Evolutionary conservation across 2,113 vertebrate species (phyloP).

Genomic region (Morone chrysops): DNA sequence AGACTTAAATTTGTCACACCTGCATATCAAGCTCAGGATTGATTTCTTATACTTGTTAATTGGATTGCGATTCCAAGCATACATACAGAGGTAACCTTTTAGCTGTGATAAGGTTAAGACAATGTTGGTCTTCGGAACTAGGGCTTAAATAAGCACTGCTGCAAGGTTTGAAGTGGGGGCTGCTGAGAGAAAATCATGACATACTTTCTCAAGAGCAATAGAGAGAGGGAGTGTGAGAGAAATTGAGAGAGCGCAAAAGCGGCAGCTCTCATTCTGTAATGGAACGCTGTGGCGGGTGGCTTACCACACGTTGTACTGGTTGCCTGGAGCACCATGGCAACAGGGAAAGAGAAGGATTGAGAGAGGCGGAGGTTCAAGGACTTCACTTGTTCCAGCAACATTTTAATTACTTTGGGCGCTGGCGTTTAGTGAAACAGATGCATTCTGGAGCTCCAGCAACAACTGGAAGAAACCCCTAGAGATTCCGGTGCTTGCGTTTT

Average conservation of each 20-base stretch:
- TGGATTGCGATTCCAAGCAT: slow-evolving; percentile 24
- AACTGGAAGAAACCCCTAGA: slow-evolving; percentile 44
- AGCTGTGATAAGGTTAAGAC: slow-evolving; percentile 35
- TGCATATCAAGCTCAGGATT: background rate
- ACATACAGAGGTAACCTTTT: slow-evolving; percentile 21
- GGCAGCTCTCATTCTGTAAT: slow-evolving; percentile 65
- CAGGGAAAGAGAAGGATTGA: slow-evolving; percentile 61
- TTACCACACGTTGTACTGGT: slow-evolving; percentile 54
- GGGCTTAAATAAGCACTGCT: slow-evolving; percentile 45
- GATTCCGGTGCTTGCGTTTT: slow-evolving; percentile 5
- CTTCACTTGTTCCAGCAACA: slow-evolving; percentile 80
- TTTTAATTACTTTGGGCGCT: slow-evolving; percentile 75
- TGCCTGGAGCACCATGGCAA: slow-evolving; percentile 82
- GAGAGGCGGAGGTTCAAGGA: slow-evolving; percentile 80
- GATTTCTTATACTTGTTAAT: slow-evolving; percentile 8
- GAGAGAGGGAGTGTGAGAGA: slow-evolving; percentile 32
- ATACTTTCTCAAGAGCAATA: slow-evolving; percentile 54
- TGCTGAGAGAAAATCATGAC: slow-evolving; percentile 50
- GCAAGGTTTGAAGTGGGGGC: slow-evolving; percentile 43
- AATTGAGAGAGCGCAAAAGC: slow-evolving; percentile 42
- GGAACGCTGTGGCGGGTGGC: slow-evolving; percentile 57
- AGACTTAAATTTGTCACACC: background rate
- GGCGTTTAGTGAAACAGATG: slow-evolving; percentile 67
- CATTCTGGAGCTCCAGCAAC: slow-evolving; percentile 46
- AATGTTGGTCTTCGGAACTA: slow-evolving; percentile 44